phyloP scores from a whole-genome alignment of 2,113 vertebrate species.

The Fregata magnificens region DNA sequence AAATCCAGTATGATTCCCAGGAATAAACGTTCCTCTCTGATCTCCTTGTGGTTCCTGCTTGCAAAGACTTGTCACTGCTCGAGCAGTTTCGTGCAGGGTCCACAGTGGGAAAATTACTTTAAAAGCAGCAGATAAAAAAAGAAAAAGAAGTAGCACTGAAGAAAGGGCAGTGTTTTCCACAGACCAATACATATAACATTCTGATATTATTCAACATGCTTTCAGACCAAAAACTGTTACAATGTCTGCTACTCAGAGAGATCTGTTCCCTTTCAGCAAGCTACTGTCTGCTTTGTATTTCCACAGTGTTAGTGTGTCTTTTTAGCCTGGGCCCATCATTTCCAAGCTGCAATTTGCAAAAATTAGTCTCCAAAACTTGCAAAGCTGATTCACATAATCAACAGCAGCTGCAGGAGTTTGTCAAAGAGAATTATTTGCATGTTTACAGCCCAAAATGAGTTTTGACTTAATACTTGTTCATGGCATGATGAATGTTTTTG shows the following conservation, averaged over 20 bases:
- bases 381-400: neutral
- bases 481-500: neutral
- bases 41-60: neutral
- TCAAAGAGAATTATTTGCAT: neutral
- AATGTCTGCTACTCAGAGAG: neutral
- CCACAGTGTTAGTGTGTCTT: neutral
- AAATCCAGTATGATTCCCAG: conserved; percentile 25
- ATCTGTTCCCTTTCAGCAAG: neutral
- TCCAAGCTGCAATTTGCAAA: neutral
- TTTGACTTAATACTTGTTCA: neutral
- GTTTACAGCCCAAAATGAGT: neutral
- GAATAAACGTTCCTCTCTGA: neutral
- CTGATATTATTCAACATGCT: neutral
- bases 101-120: conserved; percentile 26
- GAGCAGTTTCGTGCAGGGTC: neutral
- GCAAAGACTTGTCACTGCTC: neutral
- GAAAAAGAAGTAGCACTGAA: neutral
- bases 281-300: neutral
- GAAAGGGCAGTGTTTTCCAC: neutral
- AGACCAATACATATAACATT: neutral
- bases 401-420: neutral
- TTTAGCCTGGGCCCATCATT: neutral
- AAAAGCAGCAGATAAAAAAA: neutral
- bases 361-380: neutral
- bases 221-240: neutral